Evolutionary conservation across 2,113 vertebrate genomes (phyloP).

Genomic region (Urocitellus parryii): DNA sequence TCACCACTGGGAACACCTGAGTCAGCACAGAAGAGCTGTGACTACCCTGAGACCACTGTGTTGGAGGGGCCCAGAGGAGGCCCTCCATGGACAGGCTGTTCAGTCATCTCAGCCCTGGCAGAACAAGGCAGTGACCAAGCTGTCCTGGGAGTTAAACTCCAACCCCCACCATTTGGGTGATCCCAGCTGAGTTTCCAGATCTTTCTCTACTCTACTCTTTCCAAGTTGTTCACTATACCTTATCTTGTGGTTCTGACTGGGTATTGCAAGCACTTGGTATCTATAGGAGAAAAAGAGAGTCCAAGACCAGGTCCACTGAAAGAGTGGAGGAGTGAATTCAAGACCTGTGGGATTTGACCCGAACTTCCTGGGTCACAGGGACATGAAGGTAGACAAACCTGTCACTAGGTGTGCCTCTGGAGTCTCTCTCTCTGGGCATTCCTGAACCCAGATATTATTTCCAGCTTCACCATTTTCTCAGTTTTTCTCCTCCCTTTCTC

Average conservation of each 20-base stretch:
- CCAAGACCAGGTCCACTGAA: neutral
- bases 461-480: neutral
- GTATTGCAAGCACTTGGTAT: neutral
- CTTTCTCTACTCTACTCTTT: neutral
- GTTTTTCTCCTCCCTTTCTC: neutral
- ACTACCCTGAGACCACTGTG: neutral
- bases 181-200: neutral
- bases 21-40: neutral
- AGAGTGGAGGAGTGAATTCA: neutral
- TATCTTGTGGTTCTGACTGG: neutral
- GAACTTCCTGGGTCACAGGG: neutral
- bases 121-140: neutral
- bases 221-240: neutral
- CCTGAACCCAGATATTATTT: too few species aligned
- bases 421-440: neutral
- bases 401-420: neutral
- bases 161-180: neutral
- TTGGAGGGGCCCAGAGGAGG: neutral
- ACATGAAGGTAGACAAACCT: neutral
- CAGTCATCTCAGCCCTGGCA: neutral
- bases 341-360: neutral
- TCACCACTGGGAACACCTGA: neutral
- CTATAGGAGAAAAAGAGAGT: neutral
- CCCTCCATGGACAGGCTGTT: fast-evolving
- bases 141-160: neutral